Base-by-base conservation (phyloP, 2,888 invertebrate genomes). In the Thera obeliscata region DNA sequence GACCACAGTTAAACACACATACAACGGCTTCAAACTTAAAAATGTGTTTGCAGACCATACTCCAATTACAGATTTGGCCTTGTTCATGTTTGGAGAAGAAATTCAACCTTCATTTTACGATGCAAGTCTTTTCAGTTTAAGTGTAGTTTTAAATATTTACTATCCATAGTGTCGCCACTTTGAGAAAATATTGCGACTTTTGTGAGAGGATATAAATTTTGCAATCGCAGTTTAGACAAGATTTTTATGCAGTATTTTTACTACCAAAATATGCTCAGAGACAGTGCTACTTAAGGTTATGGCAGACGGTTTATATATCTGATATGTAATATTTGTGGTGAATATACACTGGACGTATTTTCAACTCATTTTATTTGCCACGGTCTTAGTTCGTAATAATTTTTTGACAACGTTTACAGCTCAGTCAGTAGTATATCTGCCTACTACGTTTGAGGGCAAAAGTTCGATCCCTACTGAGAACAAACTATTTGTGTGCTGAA, bases 201-300 rank as follows among this genome's bases (percentile, higher is more conserved):
- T 50, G 50, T 52, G 52, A 52, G 33, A 46, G 52, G 52, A 33
- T 9, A 52, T 52, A 52, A 52, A 52, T 8, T 52, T 33, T 52
- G 33, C 33, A 33, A 33, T 52, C 52, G 33, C 33, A 52, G 33
- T 52, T 33, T 33, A 9, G 9, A 2, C 9, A 33, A 52, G 33
- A 52, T 52, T 52, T 50, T 52, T 52, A 33, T 33, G 33, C 8
- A 33, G 52, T 33, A 8, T 7, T 52, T 52, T 50, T 52, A 33
- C 8, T 52, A 52, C 52, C 9, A 7, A 33, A 22, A 52, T 52
- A 52, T 52, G 22, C 33, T 33, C 33, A 33, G 52, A 33, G 52
- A 52, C 8, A 52, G 52, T 52, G 52, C 52, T 52, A 33, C 52
- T 52, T 33, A 52, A 33, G 33, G 52, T 52, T 52, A 33, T 22